Base-by-base conservation (phyloP, 2,888 invertebrate species). In the Cryptocheilus praepositus region DNA sequence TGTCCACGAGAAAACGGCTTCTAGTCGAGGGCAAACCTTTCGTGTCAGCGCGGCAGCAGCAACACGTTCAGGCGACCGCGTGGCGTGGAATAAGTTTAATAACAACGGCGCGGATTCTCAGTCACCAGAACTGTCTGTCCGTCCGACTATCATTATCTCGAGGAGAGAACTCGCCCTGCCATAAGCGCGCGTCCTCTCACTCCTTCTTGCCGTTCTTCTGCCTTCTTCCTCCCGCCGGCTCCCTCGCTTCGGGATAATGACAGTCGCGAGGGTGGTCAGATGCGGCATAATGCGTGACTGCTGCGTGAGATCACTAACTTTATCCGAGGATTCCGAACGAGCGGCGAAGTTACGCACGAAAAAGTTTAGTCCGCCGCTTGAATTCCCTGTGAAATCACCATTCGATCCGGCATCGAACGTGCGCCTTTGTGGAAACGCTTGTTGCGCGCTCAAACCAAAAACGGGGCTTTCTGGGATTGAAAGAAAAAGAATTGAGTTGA, bases 241-340 rank as follows among this genome's bases (percentile, higher is more conserved):
- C 57, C 55, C 65, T 70, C 62, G 66, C 74, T 74, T 68, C 36
- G 68, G 68, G 76, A 79, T 84, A 84, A 84, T 83, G 81, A 83
- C 79, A 75, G 77, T 81, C 81, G 79, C 77, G 79, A 78, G 79
- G 82, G 83, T 77, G 82, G 77, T 70, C 78, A 69, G 70, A 61
- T 61, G 68, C 68, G 45, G 64, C 70, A 65, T 71, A 70, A 77
- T 70, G 70, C 79, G 73, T 71, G 70, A 70, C 69, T 71, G 64
- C 74, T 68, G 36, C 36, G 36, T 36, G 36, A 36, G 36, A 36
- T 4, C 36, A 36, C 36, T 36, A 11, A 36, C 36, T 36, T 11
- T 36, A 36, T 49, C 49, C 49, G 16, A 16, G 49, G 16, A 49
- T 49, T 49, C 16, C 49, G 49, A 49, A 36, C 36, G 36, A 7